Evolutionary conservation across 2,113 vertebrate species (phyloP), one percentile per base, ranked within the genome.

Genomic region (Menidia beryllina): DNA sequence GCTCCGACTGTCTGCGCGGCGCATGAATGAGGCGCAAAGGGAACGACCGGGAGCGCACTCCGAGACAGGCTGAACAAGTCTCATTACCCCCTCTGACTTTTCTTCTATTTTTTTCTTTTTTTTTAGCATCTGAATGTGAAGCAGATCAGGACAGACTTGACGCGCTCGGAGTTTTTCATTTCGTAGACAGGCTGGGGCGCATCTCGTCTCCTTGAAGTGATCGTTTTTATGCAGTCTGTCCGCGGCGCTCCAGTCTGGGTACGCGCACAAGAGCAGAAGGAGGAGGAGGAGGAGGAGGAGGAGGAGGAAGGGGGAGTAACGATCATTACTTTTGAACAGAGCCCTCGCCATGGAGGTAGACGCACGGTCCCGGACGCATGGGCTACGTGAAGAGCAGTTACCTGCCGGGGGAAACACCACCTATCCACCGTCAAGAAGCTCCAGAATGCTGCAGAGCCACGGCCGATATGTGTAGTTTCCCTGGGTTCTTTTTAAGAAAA

Each of bases 131-230:
- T 24, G 47, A 49, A 20, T 25, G 57, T 21, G 59, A 57, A 48
- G 14, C 14, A 36, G 43, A 65, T 60, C 17, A 43, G 36, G 2
- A 36, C 54, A 61, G 70, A 87, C 55, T 77, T 62, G 75, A 67
- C 69, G 75, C 26, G 69, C 43, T 41, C 65, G 50, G 82, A 88
- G 84, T 83, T 86, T 83, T 86, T n/a, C 7, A 45, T 79, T 85
- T 73, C 45, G 6, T 5, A 52, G 65, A 70, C 65, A 72, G 62
- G 76, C 53, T n/a, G 75, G 58, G 74, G 67, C 64, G 75, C 87
- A 86, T 88, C 88, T 83, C 59, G 87, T 83, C 84, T 90, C 87
- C 83, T 90, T 88, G 79, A 87, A 86, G 75, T 87, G 83, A 75
- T 84, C 84, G 62, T 7, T 65, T 74, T 86, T 65, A 63, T 82